These are phyloP conservation scores for Bombus soroeensis DNA, from an alignment of 1,140 invertebrate genomes.

Conservation along the genomic window DNA sequence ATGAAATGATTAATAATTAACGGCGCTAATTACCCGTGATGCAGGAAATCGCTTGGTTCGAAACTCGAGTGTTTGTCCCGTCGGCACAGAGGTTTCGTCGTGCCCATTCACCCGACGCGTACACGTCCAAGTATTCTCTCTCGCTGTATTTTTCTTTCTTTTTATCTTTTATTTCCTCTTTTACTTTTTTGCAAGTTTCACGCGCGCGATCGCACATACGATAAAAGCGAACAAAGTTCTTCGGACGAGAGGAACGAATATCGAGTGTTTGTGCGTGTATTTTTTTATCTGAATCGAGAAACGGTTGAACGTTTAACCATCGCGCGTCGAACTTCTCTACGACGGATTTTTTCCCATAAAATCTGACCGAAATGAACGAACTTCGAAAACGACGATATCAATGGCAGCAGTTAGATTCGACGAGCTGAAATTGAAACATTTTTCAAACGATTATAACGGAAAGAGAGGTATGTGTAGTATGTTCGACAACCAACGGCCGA, in stretches of 20 bases:
- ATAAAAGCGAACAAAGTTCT: conserved; percentile 13
- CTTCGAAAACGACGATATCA: conserved; percentile 32
- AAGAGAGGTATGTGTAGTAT: neutral
- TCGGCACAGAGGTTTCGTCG: neutral
- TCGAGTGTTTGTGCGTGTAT: neutral
- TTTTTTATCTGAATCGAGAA: neutral
- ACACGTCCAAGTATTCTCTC: neutral
- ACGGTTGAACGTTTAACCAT: neutral
- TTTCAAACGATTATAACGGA: conserved; percentile 58
- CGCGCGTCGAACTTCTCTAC: conserved; percentile 20
- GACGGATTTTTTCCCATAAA: neutral
- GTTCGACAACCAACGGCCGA: neutral
- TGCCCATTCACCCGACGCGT: neutral
- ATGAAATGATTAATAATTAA: conserved; percentile 47
- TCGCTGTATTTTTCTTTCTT: neutral
- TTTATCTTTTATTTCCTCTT: neutral
- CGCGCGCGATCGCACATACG: neutral
- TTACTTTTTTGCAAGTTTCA: neutral
- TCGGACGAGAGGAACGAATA: neutral
- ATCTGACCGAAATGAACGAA: neutral
- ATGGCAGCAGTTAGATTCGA: conserved; percentile 43
- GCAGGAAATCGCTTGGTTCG: conserved; percentile 1
- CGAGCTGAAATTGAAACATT: conserved; percentile 69
- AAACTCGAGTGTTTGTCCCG: neutral
- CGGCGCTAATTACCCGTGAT: conserved; percentile 27